Percentiles rank a stretch among this genome's conserved stretches.
These are phyloP conservation scores for Dimorphilus gyrociliatus DNA, from an alignment of 2,888 invertebrate genomes.

Conservation along the genomic window DNA sequence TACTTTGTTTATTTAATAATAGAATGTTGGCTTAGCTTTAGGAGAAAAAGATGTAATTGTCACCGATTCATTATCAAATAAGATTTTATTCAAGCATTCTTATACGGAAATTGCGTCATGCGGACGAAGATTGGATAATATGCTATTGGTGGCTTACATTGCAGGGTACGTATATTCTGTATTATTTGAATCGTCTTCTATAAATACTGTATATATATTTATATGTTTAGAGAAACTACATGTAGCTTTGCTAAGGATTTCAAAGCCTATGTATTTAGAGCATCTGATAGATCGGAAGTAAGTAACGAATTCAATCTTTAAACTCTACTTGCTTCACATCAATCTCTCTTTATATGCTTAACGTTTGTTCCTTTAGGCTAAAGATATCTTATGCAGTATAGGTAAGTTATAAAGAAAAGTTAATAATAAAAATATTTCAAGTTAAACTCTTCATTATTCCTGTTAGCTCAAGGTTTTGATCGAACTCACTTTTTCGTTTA, in stretches of 20 bases:
- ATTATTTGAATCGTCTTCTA: background rate
- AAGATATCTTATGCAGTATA: constrained; percentile 21
- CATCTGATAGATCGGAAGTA: constrained; percentile 22
- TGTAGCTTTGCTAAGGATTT: constrained; percentile 35
- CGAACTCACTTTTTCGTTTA: constrained; percentile 22
- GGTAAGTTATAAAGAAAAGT: too few relatives aligned
- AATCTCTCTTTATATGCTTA: background rate
- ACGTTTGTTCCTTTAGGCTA: constrained; percentile 14
- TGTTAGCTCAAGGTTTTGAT: constrained; percentile 24
- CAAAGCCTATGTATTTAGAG: constrained; percentile 32
- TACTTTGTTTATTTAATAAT: constrained; percentile 6
- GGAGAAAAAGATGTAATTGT: constrained; percentile 27
- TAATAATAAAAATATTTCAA: too few relatives aligned
- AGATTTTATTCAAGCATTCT: constrained; percentile 45
- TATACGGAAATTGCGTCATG: constrained; percentile 52
- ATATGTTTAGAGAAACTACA: constrained; percentile 32
- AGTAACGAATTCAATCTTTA: constrained; percentile 8
- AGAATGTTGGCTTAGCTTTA: constrained; percentile 19
- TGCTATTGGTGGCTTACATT: constrained; percentile 47
- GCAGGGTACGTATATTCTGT: constrained; percentile 42
- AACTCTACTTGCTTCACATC: background rate
- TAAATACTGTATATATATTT: background rate
- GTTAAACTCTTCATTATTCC: too few relatives aligned
- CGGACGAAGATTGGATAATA: constrained; percentile 43
- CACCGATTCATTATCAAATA: too few relatives aligned